Evolutionary conservation across 2,888 invertebrate genomes (phyloP), one percentile per base, ranked within the genome.

Genomic region (Volucella inanis): DNA sequence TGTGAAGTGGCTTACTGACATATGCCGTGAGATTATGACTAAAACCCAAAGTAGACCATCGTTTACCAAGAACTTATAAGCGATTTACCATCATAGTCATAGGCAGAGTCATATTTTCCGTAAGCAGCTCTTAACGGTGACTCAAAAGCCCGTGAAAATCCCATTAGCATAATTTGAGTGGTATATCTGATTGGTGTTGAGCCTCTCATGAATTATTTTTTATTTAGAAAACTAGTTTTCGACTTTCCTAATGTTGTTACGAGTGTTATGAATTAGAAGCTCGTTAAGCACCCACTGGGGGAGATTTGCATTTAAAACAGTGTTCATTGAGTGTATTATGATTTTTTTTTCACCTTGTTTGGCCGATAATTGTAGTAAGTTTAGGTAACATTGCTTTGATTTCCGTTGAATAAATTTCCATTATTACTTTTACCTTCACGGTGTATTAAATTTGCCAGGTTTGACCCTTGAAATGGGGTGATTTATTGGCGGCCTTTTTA

Each of bases 351-450:
- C 31, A 8, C 38, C 55, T 12, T 57, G 38, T 22, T 22, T 55
- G 31, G 38, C 18, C 3, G 47, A 11, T 15, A 65, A 57, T 64
- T 64, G 74, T 45, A n/a, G 11, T 50, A 18, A 47, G 55, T 15
- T 49, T 14, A 59, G 15, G 39, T 45, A 15, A 49, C 47, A 47
- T 18, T 65, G 65, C 22, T 64, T 64, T 65, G 43, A 45, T 57
- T 55, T 49, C 64, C 47, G 41, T 65, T 10, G 50, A 65, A 57
- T 75, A 49, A 75, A 50, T 75, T 67, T 59, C 50, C 59, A 11
- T 75, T 75, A 75, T 75, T 67, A 75, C 65, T 50, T 75, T 75
- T 59, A 57, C 75, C 65, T 65, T 75, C 75, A 57, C 22, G 57
- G 57, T 1, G 41, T 49, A 4, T 41, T 39, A 55, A 57, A 41